These are phyloP conservation scores for Megalopta genalis DNA, from an alignment of 1,140 invertebrate genomes.

Conservation along the genomic window DNA sequence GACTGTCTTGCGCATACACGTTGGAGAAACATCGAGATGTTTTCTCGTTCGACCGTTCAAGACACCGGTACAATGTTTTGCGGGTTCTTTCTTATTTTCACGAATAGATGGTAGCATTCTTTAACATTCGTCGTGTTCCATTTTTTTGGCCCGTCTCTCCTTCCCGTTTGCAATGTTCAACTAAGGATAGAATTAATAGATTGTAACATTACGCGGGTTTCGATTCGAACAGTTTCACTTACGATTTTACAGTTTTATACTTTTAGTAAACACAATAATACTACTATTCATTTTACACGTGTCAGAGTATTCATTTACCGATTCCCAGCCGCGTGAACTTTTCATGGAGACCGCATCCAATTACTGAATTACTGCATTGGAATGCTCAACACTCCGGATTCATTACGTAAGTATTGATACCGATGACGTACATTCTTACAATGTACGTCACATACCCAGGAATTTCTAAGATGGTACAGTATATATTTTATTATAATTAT, in stretches of 20 bases:
- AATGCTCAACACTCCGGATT: neutral
- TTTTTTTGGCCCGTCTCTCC: neutral
- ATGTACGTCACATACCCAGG: neutral
- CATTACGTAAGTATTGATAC: constrained; percentile 13
- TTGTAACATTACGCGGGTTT: constrained; percentile 7
- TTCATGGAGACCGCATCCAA: neutral
- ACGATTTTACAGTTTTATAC: constrained; percentile 45
- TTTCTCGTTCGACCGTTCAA: neutral
- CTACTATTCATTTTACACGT: constrained; percentile 11
- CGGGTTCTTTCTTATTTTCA: constrained; percentile 7
- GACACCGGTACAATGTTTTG: neutral
- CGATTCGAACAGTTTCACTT: constrained; percentile 6
- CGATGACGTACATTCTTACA: neutral
- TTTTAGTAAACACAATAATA: constrained; percentile 5
- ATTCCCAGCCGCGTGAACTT: neutral
- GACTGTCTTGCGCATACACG: neutral
- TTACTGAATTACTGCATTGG: neutral
- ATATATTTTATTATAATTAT: no score
- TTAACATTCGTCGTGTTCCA: neutral
- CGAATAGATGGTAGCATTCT: neutral
- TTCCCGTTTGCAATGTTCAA: neutral
- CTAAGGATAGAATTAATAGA: neutral
- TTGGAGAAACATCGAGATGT: neutral
- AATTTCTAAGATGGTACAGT: no score
- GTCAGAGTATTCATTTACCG: constrained; percentile 10